Percentiles rank a stretch among this genome's conserved stretches.
Conservation (phyloP, 1,140 invertebrate genomes). For the Pemphigus obesinymphae region DNA sequence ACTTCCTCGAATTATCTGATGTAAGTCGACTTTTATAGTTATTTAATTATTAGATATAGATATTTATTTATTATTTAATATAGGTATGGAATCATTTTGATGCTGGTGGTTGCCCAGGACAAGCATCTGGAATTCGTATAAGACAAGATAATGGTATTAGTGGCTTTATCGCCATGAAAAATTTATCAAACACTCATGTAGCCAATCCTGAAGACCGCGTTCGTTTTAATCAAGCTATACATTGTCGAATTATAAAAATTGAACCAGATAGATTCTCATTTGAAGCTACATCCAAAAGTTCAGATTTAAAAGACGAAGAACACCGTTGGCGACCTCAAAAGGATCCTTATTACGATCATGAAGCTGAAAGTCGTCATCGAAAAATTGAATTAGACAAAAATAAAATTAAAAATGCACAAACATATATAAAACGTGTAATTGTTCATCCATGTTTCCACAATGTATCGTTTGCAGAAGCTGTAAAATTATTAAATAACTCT, state of each 20-base stretch:
- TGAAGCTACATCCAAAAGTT: constrained; percentile 88
- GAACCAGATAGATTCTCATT: constrained; percentile 91
- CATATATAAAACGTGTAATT: constrained; percentile 91
- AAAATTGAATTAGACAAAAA: constrained; percentile 75
- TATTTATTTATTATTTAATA: constrained; percentile 24
- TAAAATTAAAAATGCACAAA: constrained; percentile 71
- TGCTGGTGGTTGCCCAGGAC: constrained; percentile 88
- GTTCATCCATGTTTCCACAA: constrained; percentile 97
- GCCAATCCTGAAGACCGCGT: constrained; percentile 90
- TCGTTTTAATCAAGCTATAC: constrained; percentile 77
- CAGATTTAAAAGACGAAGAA: constrained; percentile 87
- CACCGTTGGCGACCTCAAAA: constrained; percentile 82
- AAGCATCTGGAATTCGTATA: constrained; percentile 85
- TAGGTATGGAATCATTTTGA: constrained; percentile 97
- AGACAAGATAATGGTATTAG: constrained; percentile 89
- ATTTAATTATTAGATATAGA: not conserved
- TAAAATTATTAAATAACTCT: constrained; percentile 83
- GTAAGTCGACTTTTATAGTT: constrained; percentile 50
- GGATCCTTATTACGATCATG: constrained; percentile 89
- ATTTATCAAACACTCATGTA: constrained; percentile 90
- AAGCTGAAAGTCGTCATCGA: constrained; percentile 74
- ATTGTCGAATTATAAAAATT: constrained; percentile 92
- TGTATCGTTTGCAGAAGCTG: constrained; percentile 87
- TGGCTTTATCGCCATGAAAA: constrained; percentile 93
- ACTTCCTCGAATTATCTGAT: constrained; percentile 91